Percentiles rank a stretch among this genome's conserved stretches.
phyloP scores from a whole-genome alignment of 2,797 vertebrate species.

The Salmo trutta region DNA sequence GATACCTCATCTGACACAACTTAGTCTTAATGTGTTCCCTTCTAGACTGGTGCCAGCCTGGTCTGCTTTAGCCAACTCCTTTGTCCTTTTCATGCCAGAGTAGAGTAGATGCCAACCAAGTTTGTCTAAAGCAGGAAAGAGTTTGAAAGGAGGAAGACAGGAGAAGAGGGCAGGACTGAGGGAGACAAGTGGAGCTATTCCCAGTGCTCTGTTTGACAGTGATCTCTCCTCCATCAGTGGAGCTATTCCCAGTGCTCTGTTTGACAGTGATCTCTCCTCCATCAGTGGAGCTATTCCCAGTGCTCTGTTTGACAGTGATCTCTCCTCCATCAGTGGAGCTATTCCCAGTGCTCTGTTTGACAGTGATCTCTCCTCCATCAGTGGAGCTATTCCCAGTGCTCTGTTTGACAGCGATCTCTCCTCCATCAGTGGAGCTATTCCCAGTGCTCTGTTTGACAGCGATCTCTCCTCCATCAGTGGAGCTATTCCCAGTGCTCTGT shows the following conservation, averaged over 20 bases:
- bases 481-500: too few species aligned
- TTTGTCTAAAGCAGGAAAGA: background rate
- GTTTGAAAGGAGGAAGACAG: background rate
- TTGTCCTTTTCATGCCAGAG: background rate
- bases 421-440: conserved; percentile 29
- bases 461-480: background rate
- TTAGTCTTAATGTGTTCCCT: background rate
- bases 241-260: too few species aligned
- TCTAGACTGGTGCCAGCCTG: background rate
- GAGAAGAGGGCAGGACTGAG: background rate
- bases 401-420: too few species aligned
- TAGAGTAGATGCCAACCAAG: background rate
- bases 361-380: conserved; percentile 20
- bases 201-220: too few species aligned
- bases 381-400: conserved; percentile 11
- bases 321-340: conserved; percentile 32
- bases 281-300: conserved; percentile 33
- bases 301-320: too few species aligned
- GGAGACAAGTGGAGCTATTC: background rate
- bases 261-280: background rate
- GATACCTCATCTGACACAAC: background rate
- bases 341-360: too few species aligned
- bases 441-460: too few species aligned
- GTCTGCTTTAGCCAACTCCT: background rate
- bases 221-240: conserved; percentile 33